phyloP scores from a whole-genome alignment of 2,797 vertebrate genomes.

The Geotrypetes seraphini region DNA sequence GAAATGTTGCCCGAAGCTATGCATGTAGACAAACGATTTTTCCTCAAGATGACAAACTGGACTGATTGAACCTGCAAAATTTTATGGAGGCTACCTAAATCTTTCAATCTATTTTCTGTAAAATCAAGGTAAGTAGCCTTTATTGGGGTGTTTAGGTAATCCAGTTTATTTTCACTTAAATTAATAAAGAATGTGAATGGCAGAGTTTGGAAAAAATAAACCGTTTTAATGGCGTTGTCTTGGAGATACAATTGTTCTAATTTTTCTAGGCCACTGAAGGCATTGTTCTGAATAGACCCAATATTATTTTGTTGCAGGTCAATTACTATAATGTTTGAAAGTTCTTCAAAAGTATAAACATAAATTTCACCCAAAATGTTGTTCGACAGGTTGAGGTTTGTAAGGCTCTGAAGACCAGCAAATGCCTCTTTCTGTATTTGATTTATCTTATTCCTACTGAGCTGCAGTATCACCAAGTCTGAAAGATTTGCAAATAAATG shows the following conservation, averaged over 20 bases:
- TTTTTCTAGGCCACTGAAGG: slow-evolving; percentile 52
- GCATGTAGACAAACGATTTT: slow-evolving; percentile 63
- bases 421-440: slow-evolving; percentile 57
- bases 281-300: slow-evolving; percentile 33
- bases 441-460: slow-evolving; percentile 67
- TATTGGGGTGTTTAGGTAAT: background rate
- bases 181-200: slow-evolving; percentile 33
- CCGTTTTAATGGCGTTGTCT: slow-evolving; percentile 62
- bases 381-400: slow-evolving; percentile 58
- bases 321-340: slow-evolving; percentile 39
- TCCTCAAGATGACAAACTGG: slow-evolving; percentile 40
- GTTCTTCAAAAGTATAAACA: slow-evolving; percentile 48
- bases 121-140: slow-evolving; percentile 43
- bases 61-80: slow-evolving; percentile 42
- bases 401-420: slow-evolving; percentile 50
- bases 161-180: slow-evolving; percentile 64
- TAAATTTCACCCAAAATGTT: slow-evolving; percentile 73
- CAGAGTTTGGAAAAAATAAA: slow-evolving; percentile 36
- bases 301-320: slow-evolving; percentile 77
- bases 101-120: slow-evolving; percentile 54
- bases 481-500: slow-evolving; percentile 51
- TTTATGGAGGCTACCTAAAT: slow-evolving; percentile 49
- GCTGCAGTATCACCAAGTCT: slow-evolving; percentile 40
- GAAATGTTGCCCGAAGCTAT: background rate
- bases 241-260: slow-evolving; percentile 52